These are phyloP conservation scores for Cochlearius cochlearius DNA, from an alignment of 2,113 vertebrate species.

Conservation along the genomic window DNA sequence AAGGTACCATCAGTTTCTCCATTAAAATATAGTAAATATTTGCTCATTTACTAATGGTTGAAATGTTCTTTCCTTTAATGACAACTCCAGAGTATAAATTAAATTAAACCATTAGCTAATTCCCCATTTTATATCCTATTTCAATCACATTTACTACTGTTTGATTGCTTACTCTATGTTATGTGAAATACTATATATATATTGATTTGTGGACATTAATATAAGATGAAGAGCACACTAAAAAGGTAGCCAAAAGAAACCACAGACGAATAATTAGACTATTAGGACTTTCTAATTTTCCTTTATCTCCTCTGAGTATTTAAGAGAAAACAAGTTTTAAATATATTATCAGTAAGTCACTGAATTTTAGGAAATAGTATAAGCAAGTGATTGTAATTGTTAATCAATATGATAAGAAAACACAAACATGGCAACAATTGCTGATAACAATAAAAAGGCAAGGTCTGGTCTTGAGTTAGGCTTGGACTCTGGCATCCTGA, in stretches of 20 bases:
- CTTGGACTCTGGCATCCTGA: background rate
- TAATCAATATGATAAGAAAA: background rate
- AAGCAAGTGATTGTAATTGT: background rate
- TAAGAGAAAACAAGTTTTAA: background rate
- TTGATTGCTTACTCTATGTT: background rate
- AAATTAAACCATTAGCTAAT: constrained; percentile 37
- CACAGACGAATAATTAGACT: background rate
- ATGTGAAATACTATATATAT: constrained; percentile 7
- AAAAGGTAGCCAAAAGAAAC: constrained; percentile 14
- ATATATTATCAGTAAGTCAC: background rate
- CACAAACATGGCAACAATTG: background rate
- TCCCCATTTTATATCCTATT: constrained; percentile 17
- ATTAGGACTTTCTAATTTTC: background rate
- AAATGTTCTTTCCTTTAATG: background rate
- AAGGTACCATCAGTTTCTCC: background rate
- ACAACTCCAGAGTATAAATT: constrained; percentile 14
- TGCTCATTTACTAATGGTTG: background rate
- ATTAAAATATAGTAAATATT: background rate
- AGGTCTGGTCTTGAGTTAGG: background rate
- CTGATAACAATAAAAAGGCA: background rate
- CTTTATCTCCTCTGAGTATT: background rate
- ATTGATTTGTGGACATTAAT: constrained; percentile 26
- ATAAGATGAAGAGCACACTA: background rate
- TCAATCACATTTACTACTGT: constrained; percentile 21
- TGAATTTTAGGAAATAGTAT: background rate